Base-by-base conservation (phyloP, 2,888 invertebrate species). In the Globia sparganii region DNA sequence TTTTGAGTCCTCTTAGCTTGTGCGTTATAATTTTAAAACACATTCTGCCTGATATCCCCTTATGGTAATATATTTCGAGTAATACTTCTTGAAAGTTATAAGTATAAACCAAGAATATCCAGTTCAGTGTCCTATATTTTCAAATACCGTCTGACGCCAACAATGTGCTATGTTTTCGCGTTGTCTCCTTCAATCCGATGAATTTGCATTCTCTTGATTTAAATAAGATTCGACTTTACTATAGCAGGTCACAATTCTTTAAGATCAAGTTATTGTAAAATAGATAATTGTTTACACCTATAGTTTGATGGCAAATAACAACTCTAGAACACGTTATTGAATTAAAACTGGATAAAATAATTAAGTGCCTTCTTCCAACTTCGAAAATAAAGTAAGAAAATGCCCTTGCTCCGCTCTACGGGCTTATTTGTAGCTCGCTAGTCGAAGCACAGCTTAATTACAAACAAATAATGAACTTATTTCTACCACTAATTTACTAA, bases 351-450 rank as follows among this genome's bases (percentile, higher is more conserved):
- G 34, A 69, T 77, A 31, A 77, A 82, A 72, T 78, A 69, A 65
- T 65, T 72, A 62, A 65, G 65, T 72, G 66, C 25, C 49, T 78
- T 61, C 72, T 66, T 43, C 25, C 40, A 78, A 85, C 75, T 78
- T 82, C 15, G 70, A 72, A 73, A 77, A 68, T 72, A 78, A 81
- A 81, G 62, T 71, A 77, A 77, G 59, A 73, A 68, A 78, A 77
- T 64, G 68, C 53, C 21, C 66, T 62, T 65, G 61, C 75, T 75
- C n/a, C 56, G n/a, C 66, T 71, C 56, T 25, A 11, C 70, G 43
- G 28, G 28, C 34, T 84, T 87, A 82, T 73, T 81, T 78, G 58
- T 75, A 86, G 65, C 64, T 81, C 64, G 49, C 66, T 31, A 75
- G 66, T 74, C 69, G 64, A 73, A 72, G 65, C 65, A 64, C 56